Conservation (phyloP, 2,797 vertebrate species). For the Leptodactylus fallax region DNA sequence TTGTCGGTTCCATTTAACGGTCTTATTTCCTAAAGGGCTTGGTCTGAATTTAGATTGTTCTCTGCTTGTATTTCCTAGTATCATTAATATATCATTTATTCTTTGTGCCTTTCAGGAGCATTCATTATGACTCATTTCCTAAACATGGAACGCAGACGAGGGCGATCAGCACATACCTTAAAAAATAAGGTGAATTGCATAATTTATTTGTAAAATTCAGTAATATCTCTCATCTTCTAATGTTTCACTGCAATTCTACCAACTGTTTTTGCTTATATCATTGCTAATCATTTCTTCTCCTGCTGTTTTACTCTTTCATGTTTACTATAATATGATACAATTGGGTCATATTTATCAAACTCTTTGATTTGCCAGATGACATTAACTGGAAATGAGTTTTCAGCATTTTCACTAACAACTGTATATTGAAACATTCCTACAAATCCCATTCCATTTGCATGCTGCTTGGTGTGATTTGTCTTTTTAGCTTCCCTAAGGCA, state of each 20-base stretch:
- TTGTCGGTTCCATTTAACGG: too few relatives aligned
- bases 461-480: slow-evolving; percentile 36
- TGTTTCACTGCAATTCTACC: background rate
- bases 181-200: background rate
- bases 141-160: background rate
- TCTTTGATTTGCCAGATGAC: slow-evolving; percentile 30
- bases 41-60: background rate
- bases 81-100: background rate
- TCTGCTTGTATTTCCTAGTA: background rate
- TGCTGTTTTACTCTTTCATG: slow-evolving; percentile 35
- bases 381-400: slow-evolving; percentile 44
- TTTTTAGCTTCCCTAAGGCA: slow-evolving; percentile 45
- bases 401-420: slow-evolving; percentile 34
- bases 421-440: slow-evolving; percentile 28
- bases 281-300: slow-evolving; percentile 33
- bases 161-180: background rate
- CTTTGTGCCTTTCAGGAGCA: background rate
- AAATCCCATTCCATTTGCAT: slow-evolving; percentile 42
- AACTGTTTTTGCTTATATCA: slow-evolving; percentile 26
- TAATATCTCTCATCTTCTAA: slow-evolving; percentile 8
- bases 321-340: slow-evolving; percentile 24
- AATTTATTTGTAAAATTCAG: slow-evolving; percentile 18
- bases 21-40: background rate
- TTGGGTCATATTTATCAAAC: slow-evolving; percentile 34
- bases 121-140: background rate